Conservation (phyloP, 2,888 invertebrate species). For the Hipparchia semele region DNA sequence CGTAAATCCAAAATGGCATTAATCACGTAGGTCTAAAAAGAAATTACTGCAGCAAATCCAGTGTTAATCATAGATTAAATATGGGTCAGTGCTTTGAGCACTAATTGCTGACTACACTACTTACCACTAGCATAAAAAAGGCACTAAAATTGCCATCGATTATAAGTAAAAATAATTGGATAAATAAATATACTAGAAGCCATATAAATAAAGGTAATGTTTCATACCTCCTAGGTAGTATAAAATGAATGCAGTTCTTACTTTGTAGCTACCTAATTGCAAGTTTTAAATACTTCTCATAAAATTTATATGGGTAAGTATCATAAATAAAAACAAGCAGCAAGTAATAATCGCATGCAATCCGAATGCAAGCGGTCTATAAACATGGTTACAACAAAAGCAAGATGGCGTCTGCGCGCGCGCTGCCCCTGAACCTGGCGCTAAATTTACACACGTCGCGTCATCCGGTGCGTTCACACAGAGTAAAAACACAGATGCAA, state of each 20-base stretch:
- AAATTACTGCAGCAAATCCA: too few relatives aligned
- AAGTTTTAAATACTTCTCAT: not conserved
- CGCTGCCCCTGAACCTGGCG: conserved; percentile 75
- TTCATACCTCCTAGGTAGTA: not conserved
- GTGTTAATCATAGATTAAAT: too few relatives aligned
- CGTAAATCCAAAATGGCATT: too few relatives aligned
- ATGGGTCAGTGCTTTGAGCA: too few relatives aligned
- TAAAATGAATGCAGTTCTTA: not conserved
- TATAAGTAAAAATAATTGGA: too few relatives aligned
- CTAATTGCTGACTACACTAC: too few relatives aligned
- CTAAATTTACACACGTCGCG: conserved; percentile 75
- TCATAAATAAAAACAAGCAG: conserved; percentile 16
- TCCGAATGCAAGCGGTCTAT: conserved; percentile 37
- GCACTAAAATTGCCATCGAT: too few relatives aligned
- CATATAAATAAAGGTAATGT: not conserved
- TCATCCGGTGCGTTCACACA: conserved; percentile 65
- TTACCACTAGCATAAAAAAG: too few relatives aligned
- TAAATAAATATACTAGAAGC: too few relatives aligned
- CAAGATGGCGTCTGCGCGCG: conserved; percentile 61
- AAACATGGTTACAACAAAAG: conserved; percentile 60
- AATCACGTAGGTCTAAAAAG: too few relatives aligned
- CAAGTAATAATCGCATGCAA: conserved; percentile 28
- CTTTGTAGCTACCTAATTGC: not conserved
- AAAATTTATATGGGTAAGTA: not conserved
- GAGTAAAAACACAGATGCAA: conserved; percentile 40